Conservation (phyloP, 35 echinoderm and acorn worm genomes). For the Nesometra sesokonis region DNA sequence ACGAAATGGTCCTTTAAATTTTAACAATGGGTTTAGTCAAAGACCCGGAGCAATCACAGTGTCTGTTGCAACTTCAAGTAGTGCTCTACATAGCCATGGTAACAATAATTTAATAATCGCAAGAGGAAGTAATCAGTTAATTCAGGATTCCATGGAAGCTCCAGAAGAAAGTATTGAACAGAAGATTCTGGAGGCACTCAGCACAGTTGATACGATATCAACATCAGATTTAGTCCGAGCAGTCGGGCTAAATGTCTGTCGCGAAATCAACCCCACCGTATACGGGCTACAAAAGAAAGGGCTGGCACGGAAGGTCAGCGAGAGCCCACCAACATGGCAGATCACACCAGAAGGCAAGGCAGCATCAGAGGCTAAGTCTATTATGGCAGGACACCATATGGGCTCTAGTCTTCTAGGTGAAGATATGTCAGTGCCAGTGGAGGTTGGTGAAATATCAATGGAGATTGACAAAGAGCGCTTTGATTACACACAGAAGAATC, state of each 20-base stretch:
- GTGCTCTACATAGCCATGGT: not conserved
- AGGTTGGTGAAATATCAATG: not conserved
- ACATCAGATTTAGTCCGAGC: slow-evolving; percentile 10
- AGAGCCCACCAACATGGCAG: slow-evolving; percentile 31
- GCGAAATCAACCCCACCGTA: slow-evolving; percentile 35
- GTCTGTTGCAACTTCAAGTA: not conserved
- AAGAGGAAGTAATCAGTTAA: not conserved
- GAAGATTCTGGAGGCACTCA: slow-evolving; percentile 22
- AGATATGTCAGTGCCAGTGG: not conserved
- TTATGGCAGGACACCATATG: not conserved
- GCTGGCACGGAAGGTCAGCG: slow-evolving; percentile 12
- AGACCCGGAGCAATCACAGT: not conserved
- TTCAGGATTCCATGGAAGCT: not conserved
- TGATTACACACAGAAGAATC: slow-evolving; percentile 85
- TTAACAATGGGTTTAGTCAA: not conserved
- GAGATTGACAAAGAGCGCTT: slow-evolving; percentile 51
- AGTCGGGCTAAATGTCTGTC: slow-evolving; percentile 18
- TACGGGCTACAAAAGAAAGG: slow-evolving; percentile 27
- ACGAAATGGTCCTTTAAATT: not conserved
- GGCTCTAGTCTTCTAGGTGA: not conserved
- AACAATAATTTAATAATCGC: not conserved
- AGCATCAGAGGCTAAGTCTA: not conserved
- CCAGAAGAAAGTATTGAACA: slow-evolving; percentile 7
- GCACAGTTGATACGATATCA: slow-evolving; percentile 14
- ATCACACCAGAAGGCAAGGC: slow-evolving; percentile 26